phyloP scores from a whole-genome alignment of 2,797 vertebrate species.

The Gymnoscopelus microlampas region DNA sequence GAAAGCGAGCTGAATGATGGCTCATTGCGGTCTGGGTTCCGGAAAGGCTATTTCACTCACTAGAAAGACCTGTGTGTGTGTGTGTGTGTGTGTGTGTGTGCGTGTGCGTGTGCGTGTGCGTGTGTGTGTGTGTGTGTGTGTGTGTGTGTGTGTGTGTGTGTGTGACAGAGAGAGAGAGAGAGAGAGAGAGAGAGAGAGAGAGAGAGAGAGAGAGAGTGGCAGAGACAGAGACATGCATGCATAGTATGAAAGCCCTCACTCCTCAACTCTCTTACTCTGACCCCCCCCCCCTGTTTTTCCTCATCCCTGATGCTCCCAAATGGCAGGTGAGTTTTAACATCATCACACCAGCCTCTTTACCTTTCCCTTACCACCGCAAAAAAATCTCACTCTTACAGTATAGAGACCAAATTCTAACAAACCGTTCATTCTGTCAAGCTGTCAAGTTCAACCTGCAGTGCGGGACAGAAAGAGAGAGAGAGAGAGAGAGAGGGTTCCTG shows the following conservation, averaged over 20 bases:
- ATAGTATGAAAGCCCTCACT: too few species aligned
- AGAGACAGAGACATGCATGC: too few species aligned
- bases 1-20: conserved; percentile 49
- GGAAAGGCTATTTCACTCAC: conserved; percentile 21
- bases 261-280: too few species aligned
- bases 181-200: too few species aligned
- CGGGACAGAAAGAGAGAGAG: background rate
- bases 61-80: background rate
- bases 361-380: conserved; percentile 34
- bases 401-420: conserved; percentile 44
- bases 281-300: conserved; percentile 42
- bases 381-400: conserved; percentile 24
- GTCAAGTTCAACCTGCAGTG: conserved; percentile 48
- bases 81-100: conserved; percentile 13
- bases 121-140: background rate
- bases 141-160: too few species aligned
- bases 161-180: too few species aligned
- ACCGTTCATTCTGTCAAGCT: conserved; percentile 64
- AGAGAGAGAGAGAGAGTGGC: too few species aligned
- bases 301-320: conserved; percentile 53
- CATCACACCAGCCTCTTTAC: conserved; percentile 44
- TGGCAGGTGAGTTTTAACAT: conserved; percentile 51
- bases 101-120: background rate
- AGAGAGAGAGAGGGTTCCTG: conserved; percentile 36
- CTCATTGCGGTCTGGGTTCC: conserved; percentile 59